Percentiles rank a stretch among this genome's conserved stretches.
These are phyloP conservation scores for Leistus spinibarbis DNA, from an alignment of 2,888 invertebrate genomes.

Conservation along the genomic window DNA sequence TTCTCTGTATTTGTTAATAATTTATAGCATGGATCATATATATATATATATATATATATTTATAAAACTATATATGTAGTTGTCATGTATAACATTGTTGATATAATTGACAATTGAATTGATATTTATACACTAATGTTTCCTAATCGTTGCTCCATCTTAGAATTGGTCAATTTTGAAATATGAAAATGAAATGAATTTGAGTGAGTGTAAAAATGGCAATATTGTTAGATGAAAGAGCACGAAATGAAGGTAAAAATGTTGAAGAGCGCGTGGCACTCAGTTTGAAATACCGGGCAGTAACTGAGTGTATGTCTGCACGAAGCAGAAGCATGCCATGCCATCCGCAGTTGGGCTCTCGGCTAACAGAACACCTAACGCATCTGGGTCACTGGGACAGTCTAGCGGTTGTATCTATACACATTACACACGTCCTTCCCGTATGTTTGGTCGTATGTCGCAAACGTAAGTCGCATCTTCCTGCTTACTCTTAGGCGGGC, in stretches of 20 bases:
- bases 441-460: conserved; percentile 46
- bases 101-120: too few relatives aligned
- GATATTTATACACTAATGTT: too few relatives aligned
- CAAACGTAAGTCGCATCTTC: conserved; percentile 34
- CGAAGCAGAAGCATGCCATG: conserved; percentile 1
- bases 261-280: background rate
- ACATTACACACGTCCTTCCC: conserved; percentile 46
- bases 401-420: conserved; percentile 54
- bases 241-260: background rate
- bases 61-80: too few relatives aligned
- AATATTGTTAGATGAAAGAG: background rate
- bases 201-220: too few relatives aligned
- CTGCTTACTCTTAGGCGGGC: background rate
- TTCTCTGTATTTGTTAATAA: too few relatives aligned
- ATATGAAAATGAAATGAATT: too few relatives aligned
- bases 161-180: too few relatives aligned
- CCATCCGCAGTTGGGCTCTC: conserved; percentile 50
- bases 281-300: conserved; percentile 47
- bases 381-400: conserved; percentile 58
- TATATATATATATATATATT: too few relatives aligned
- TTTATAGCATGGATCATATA: too few relatives aligned
- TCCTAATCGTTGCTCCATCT: too few relatives aligned
- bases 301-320: conserved; percentile 51
- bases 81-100: too few relatives aligned
- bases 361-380: conserved; percentile 54